Percentiles rank a stretch among this genome's conserved stretches.
Conservation (phyloP, 1,140 invertebrate genomes). For the Sesamia nonagrioides region DNA sequence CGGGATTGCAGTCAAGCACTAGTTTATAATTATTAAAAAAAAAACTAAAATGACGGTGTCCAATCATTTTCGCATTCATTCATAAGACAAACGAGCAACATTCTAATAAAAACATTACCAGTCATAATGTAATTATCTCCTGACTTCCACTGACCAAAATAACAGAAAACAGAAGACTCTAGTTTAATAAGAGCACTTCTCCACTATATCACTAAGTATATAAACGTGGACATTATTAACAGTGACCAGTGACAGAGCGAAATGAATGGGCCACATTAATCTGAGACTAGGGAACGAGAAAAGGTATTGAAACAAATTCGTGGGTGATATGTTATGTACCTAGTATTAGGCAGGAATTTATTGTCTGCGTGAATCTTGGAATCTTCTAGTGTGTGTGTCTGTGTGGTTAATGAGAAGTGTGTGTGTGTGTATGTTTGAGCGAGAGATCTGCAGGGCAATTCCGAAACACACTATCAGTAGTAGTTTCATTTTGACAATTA, state of each 20-base stretch:
- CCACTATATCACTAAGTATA: slow-evolving; percentile 7
- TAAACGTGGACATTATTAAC: slow-evolving; percentile 16
- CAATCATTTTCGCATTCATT: no score
- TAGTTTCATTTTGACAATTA: no score
- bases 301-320: slow-evolving; percentile 12
- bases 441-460: no score
- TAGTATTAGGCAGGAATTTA: not conserved
- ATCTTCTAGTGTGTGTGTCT: not conserved
- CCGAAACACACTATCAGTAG: no score
- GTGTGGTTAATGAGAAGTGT: no score
- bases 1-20: no score
- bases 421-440: no score
- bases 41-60: no score
- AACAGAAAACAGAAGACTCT: not conserved
- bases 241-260: slow-evolving; percentile 10
- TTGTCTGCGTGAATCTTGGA: not conserved
- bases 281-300: not conserved
- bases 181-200: not conserved
- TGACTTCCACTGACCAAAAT: not conserved
- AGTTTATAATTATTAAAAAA: no score
- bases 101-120: not conserved
- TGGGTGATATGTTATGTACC: not conserved
- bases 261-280: slow-evolving; percentile 12
- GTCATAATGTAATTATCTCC: not conserved
- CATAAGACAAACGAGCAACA: no score